Percentiles rank a stretch among this genome's conserved stretches.
Conservation (phyloP, 2,888 invertebrate genomes). For the Busseola fusca region DNA sequence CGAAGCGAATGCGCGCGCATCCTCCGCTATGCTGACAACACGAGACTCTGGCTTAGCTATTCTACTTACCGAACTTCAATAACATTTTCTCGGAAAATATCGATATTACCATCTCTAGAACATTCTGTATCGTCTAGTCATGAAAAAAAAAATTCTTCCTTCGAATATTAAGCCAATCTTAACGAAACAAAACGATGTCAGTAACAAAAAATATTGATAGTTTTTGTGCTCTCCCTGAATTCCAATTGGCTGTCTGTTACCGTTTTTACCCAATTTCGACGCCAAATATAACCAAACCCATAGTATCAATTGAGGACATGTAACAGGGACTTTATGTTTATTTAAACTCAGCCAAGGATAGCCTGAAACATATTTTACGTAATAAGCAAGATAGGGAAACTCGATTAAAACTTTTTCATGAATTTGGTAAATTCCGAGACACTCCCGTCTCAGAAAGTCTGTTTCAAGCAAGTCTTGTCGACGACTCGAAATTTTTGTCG, state of each 20-base stretch:
- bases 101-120: constrained; percentile 34
- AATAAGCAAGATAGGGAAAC: constrained; percentile 55
- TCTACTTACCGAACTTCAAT: constrained; percentile 62
- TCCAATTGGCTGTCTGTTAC: constrained; percentile 22
- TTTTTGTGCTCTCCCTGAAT: constrained; percentile 23
- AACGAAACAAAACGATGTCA: constrained; percentile 21
- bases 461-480: constrained; percentile 33
- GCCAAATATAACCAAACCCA: constrained; percentile 23
- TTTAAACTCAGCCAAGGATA: constrained; percentile 19
- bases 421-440: constrained; percentile 53
- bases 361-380: constrained; percentile 47
- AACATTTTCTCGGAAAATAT: constrained; percentile 40
- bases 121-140: neutral
- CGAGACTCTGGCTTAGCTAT: constrained; percentile 63
- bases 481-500: constrained; percentile 23
- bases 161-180: constrained; percentile 9
- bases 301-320: neutral
- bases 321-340: constrained; percentile 13
- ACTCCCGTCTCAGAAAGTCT: constrained; percentile 22
- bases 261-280: constrained; percentile 29
- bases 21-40: constrained; percentile 62
- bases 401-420: constrained; percentile 63
- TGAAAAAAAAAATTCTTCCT: neutral
- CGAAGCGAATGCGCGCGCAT: constrained; percentile 86
- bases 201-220: constrained; percentile 39